Conservation (phyloP, 1,140 invertebrate genomes). For the Drosophila varians region DNA sequence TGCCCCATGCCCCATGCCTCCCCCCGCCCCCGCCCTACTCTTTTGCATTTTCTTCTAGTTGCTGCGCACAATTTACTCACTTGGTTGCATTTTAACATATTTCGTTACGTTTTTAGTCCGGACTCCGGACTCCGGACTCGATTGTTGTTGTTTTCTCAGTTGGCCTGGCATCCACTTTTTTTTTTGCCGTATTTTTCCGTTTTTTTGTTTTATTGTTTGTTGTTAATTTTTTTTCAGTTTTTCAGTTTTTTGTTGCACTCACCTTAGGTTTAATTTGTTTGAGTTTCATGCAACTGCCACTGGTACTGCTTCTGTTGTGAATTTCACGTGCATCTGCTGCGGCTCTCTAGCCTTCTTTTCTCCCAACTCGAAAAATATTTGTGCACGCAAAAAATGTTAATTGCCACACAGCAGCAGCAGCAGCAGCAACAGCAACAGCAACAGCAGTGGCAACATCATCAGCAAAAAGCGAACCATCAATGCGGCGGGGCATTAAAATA, state of each 20-base stretch:
- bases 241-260: constrained; percentile 51
- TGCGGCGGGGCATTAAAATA: constrained; percentile 77
- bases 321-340: constrained; percentile 70
- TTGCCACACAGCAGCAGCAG: too few species aligned
- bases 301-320: constrained; percentile 55
- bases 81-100: constrained; percentile 80
- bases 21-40: background rate
- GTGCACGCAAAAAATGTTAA: constrained; percentile 82
- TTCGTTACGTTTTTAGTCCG: constrained; percentile 71
- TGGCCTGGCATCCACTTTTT: constrained; percentile 60
- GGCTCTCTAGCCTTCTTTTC: constrained; percentile 34
- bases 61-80: constrained; percentile 78
- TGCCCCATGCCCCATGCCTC: background rate
- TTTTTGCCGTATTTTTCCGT: too few species aligned
- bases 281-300: constrained; percentile 63
- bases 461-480: constrained; percentile 76
- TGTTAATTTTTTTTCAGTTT: constrained; percentile 17
- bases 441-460: constrained; percentile 38
- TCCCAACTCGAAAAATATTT: constrained; percentile 77
- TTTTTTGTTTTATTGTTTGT: constrained; percentile 30
- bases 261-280: constrained; percentile 75
- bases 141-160: constrained; percentile 78
- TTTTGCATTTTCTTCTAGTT: constrained; percentile 47
- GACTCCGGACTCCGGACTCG: constrained; percentile 32
- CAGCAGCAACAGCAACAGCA: constrained; percentile 17